These are phyloP conservation scores for Lapara coniferarum DNA, from an alignment of 2,888 invertebrate genomes.

Conservation along the genomic window DNA sequence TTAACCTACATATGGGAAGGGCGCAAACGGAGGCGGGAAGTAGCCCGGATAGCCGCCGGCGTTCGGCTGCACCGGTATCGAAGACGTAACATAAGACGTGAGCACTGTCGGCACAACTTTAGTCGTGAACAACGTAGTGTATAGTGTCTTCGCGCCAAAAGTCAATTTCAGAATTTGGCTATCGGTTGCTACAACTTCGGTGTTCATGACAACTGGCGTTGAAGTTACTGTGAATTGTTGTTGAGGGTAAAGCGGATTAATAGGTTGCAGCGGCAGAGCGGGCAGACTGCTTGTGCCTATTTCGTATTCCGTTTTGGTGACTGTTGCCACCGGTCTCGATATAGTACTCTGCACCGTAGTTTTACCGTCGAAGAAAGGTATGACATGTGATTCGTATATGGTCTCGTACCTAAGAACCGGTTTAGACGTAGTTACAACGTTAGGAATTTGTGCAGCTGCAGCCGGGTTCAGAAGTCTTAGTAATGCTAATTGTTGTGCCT, in stretches of 20 bases:
- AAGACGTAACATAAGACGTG: constrained; percentile 93
- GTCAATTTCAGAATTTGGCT: constrained; percentile 93
- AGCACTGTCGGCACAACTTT: constrained; percentile 91
- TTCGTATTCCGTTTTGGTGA: constrained; percentile 91
- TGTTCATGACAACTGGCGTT: constrained; percentile 91
- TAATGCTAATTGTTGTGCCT: constrained; percentile 89
- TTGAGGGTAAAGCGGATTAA: constrained; percentile 84
- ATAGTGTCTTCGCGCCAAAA: constrained; percentile 95
- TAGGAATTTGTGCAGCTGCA: constrained; percentile 86
- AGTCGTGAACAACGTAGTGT: constrained; percentile 93
- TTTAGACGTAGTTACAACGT: constrained; percentile 90
- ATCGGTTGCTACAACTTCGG: constrained; percentile 90
- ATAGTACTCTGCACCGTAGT: constrained; percentile 91
- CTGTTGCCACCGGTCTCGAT: constrained; percentile 89
- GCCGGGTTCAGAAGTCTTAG: constrained; percentile 88
- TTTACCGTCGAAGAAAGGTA: constrained; percentile 90
- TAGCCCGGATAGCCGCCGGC: constrained; percentile 89
- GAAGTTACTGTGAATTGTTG: constrained; percentile 90
- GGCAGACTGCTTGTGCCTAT: constrained; percentile 89
- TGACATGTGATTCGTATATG: constrained; percentile 91
- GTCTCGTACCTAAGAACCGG: constrained; percentile 91
- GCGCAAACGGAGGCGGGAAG: constrained; percentile 89
- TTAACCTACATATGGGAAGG: constrained; percentile 88
- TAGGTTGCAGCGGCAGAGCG: constrained; percentile 81
- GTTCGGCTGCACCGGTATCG: constrained; percentile 88